A percentile compares a stretch with the other conserved stretches of the same genome.
Evolutionary conservation across 2,797 vertebrate species (phyloP).

Genomic region (Gallirallus australis): DNA sequence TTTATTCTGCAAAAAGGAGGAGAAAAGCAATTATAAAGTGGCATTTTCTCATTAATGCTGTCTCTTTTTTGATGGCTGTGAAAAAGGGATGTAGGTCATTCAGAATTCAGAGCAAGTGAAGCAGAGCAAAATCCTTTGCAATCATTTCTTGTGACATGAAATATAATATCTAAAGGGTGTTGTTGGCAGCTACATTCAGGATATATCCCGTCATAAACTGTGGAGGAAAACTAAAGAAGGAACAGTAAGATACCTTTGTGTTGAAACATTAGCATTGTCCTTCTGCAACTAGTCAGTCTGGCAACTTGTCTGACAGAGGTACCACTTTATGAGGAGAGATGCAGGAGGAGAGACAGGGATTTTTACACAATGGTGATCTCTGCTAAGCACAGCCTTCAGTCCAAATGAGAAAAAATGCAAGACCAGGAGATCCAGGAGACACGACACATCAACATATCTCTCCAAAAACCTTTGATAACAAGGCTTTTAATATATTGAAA

Average conservation of each 20-base stretch:
- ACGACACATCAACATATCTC: background rate
- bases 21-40: background rate
- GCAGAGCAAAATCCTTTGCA: background rate
- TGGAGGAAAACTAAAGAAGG: background rate
- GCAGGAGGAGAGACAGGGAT: background rate
- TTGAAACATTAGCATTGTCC: background rate
- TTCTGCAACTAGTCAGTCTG: background rate
- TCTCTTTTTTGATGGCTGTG: background rate
- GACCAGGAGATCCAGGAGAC: background rate
- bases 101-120: conserved; percentile 35
- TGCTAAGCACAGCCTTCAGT: background rate
- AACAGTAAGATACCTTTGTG: background rate
- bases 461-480: background rate
- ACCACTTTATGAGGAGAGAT: background rate
- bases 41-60: background rate
- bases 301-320: background rate
- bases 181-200: background rate
- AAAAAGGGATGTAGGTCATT: background rate
- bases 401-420: background rate
- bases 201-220: background rate
- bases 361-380: background rate
- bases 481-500: background rate
- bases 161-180: background rate
- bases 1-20: background rate
- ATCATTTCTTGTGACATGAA: background rate